Conservation (phyloP, 2,113 vertebrate genomes). For the Marcusenius ussheri region DNA sequence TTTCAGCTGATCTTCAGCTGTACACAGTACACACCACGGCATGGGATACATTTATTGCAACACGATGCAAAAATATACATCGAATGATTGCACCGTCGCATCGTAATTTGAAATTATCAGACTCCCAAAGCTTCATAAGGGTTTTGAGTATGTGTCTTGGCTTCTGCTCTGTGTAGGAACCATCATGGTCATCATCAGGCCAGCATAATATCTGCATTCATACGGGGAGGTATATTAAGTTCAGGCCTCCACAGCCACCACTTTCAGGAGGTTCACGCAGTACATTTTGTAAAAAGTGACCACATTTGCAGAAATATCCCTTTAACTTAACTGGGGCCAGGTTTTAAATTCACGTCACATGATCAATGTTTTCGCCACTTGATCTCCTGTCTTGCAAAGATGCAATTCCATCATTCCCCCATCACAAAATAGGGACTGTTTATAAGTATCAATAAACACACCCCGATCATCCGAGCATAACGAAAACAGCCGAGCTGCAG, state of each 20-base stretch:
- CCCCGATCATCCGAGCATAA: constrained; percentile 48
- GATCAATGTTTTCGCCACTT: constrained; percentile 41
- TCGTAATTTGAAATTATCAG: background rate
- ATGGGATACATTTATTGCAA: background rate
- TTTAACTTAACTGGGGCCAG: too few species aligned
- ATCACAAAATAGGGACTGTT: constrained; percentile 38
- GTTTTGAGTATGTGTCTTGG: background rate
- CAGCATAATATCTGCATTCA: background rate
- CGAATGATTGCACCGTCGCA: background rate
- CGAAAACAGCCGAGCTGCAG: constrained; percentile 23
- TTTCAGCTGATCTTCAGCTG: background rate
- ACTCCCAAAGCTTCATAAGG: background rate
- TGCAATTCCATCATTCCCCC: background rate
- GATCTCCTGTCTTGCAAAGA: constrained; percentile 31
- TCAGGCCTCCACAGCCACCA: background rate
- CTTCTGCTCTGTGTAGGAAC: constrained; percentile 4
- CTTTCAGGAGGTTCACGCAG: background rate
- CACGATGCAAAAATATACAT: background rate
- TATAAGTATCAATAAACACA: constrained; percentile 54
- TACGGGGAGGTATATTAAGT: background rate
- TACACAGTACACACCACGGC: background rate
- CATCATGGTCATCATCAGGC: background rate
- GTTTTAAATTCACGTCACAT: constrained; percentile 24
- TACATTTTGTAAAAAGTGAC: background rate
- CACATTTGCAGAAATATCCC: background rate